Base-by-base conservation (phyloP, 2,113 vertebrate species). In the Scatophagus argus region DNA sequence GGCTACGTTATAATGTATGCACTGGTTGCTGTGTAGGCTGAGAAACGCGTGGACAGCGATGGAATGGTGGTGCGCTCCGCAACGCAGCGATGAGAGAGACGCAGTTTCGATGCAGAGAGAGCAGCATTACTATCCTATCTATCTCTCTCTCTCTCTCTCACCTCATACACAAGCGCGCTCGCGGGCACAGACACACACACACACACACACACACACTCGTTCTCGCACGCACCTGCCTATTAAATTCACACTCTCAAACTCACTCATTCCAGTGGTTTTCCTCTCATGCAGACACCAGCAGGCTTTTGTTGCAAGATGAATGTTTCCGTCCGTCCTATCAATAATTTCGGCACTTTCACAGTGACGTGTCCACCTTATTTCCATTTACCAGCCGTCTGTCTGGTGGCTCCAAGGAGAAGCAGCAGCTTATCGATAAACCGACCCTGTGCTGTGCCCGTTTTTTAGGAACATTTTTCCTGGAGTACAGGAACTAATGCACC, bases 11-110 rank as follows among this genome's bases (percentile, higher is more conserved):
- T 84, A 83, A 85, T 87, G 76, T 74, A 56, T 82, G 91, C 88
- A 66, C 89, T 73, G 92, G 82, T 34, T 77, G 79, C 76, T 87
- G 93, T 92, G 93, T 90, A 89, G 93, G 90, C 82, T 88, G 91
- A 85, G 77, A 81, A 88, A 81, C 90, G 91, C 89, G 92, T 90
- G 90, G 88, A 92, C 84, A 77, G 84, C 86, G 81, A 29, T 59
- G 91, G 90, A 89, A 91, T 91, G 89, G 77, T 85, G 88, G 85
- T 86, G 90, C 64, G 91, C 91, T 81, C 83, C 76, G 89, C 91
- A 82, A 74, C 90, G 90, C 86, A 86, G 81, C 83, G 85, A 79
- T 43, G 72, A 73, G 79, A 85, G 87, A 92, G 84, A 88, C 88
- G 89, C 91, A 92, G 87, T 91, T 92, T 87, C 86, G 81, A 71